Conservation (phyloP, 1,140 invertebrate species). For the Drosophila repleta region DNA sequence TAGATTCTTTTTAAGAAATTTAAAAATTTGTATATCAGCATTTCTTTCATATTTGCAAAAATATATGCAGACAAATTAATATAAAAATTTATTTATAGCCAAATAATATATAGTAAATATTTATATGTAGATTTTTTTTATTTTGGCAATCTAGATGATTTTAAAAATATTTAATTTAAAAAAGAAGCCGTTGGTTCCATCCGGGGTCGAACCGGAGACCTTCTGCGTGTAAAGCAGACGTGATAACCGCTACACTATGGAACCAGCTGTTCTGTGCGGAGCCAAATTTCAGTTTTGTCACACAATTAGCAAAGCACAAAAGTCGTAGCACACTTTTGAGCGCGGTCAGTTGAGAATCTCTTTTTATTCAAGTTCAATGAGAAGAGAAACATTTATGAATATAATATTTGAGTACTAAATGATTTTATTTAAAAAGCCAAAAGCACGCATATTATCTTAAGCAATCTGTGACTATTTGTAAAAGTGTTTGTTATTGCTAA, state of each 20-base stretch:
- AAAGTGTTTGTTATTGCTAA: conserved; percentile 50
- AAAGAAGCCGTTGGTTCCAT: conserved; percentile 84
- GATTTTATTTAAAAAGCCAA: conserved; percentile 67
- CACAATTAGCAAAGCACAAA: not conserved
- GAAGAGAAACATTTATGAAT: conserved; percentile 1
- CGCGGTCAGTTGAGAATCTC: not conserved
- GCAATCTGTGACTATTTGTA: conserved; percentile 50
- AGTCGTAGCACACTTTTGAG: conserved; percentile 30
- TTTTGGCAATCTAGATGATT: too few relatives aligned
- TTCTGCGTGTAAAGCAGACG: conserved; percentile 88
- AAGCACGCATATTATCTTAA: conserved; percentile 54
- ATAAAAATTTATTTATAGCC: too few relatives aligned
- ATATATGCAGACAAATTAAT: too few relatives aligned
- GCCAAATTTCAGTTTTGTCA: conserved; percentile 59
- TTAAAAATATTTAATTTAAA: not conserved
- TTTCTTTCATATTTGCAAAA: too few relatives aligned
- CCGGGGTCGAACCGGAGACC: conserved; percentile 88
- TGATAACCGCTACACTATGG: conserved; percentile 87
- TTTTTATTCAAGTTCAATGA: not conserved
- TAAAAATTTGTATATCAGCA: too few relatives aligned
- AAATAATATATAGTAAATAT: too few relatives aligned
- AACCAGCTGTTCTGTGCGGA: not conserved
- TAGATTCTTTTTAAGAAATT: too few relatives aligned
- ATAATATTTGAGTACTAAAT: conserved; percentile 48
- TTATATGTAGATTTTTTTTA: too few relatives aligned